Conservation (phyloP, 1,140 invertebrate species). For the Phymorhynchus buccinoides region DNA sequence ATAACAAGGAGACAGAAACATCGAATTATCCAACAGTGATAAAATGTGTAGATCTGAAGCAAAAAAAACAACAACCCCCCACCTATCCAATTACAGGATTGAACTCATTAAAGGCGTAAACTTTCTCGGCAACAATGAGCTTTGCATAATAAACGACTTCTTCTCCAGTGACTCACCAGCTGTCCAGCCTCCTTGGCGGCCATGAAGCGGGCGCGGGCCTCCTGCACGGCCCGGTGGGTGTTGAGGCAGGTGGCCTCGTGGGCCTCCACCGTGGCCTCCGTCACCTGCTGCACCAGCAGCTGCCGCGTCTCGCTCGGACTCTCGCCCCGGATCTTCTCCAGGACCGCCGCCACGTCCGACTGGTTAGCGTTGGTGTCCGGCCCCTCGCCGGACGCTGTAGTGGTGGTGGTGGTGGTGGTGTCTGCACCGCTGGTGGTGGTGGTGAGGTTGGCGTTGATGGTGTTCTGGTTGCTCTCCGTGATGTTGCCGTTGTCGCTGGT, state of each 20-base stretch:
- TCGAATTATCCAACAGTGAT: background rate
- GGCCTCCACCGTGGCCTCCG: slow-evolving; percentile 87
- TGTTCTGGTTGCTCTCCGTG: background rate
- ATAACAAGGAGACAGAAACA: too few species aligned
- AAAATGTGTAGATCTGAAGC: too few species aligned
- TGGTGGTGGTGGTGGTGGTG: background rate
- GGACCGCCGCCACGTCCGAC: slow-evolving; percentile 51
- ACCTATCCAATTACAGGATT: too few species aligned
- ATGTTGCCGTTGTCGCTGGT: background rate
- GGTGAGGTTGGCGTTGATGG: background rate
- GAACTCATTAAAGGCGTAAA: too few species aligned
- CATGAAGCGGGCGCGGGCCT: slow-evolving; percentile 56
- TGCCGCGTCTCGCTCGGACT: slow-evolving; percentile 82
- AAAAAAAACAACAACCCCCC: too few species aligned
- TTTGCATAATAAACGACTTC: too few species aligned
- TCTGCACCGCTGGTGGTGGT: background rate
- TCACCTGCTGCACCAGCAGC: slow-evolving; percentile 56
- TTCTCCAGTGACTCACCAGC: slow-evolving; percentile 10
- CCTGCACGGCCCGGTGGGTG: slow-evolving; percentile 89
- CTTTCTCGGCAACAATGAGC: too few species aligned
- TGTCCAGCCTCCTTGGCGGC: slow-evolving; percentile 24
- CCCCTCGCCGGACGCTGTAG: background rate
- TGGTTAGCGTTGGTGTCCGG: slow-evolving; percentile 41
- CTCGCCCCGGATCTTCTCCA: slow-evolving; percentile 78
- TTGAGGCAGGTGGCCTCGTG: slow-evolving; percentile 97